Base-by-base conservation (phyloP, 2,113 vertebrate species). In the Leucosticte australis region DNA sequence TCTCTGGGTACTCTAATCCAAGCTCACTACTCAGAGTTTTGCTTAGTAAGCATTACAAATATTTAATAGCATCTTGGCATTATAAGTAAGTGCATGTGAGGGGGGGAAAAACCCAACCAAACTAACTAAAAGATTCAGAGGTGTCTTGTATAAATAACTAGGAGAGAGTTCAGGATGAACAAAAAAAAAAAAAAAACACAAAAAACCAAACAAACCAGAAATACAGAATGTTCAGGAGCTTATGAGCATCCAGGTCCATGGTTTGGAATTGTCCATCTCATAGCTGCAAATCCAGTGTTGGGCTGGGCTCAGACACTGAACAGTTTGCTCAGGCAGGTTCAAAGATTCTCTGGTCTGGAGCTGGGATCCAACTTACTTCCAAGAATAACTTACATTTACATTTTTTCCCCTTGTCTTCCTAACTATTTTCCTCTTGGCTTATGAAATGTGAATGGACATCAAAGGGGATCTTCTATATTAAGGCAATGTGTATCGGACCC, bases 301-400 rank as follows among this genome's bases (percentile, higher is more conserved):
- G 44, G 71, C 68, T 90, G 39, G 64, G 47, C 90, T 94, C 63
- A 88, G 50, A 63, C 41, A 41, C 16, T 39, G 52, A 92, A 63
- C 13, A 16, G 64, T 76, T 92, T 80, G 23, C 83, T 78, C 64
- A 78, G 42, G 46, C 42, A 90, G 42, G 63, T 69, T 97, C 76
- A 92, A 80, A 94, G 71, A 75, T 55, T 74, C 49, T 91, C 67
- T 93, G 85, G 60, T 88, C 55, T 81, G 85, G 85, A 92, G 39
- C 28, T 93, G 46, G 26, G 55, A 88, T 86, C 30, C 85, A 88
- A 52, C 42, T 80, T 47, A 86, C 53, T 67, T 94, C 85, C 79
- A 95, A 93, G 47, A 92, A 86, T 41, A 95, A 83, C 39, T 86
- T 62, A 59, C 4, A 57, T 80, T 90, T 93, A 83, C 27, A 41